Base-by-base conservation (phyloP, 1,140 invertebrate species). In the Panonychus citri region DNA sequence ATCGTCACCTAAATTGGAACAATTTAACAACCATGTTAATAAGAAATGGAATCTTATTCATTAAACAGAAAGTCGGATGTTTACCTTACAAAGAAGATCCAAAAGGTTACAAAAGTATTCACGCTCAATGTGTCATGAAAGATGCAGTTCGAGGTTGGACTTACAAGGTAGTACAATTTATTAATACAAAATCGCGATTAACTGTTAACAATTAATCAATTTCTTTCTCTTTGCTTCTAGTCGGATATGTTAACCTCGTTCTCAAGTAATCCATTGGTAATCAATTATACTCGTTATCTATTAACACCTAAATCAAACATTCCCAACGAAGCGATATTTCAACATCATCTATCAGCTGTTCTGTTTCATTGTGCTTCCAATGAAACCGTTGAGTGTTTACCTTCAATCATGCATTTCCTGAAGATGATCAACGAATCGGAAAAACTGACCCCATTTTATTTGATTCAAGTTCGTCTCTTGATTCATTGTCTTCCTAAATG, bases 41-140 rank as follows among this genome's bases (percentile, higher is more conserved):
- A 53, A 76, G 78, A 62, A 79, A 77, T 37, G 78, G 79, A 48
- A 78, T 76, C 28, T 71, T 94, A 15, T 79, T 81, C 64, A 81
- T 93, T 1, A 91, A 93, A 67, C 85, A 88, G 66, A 78, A 81
- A 64, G 84, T 84, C 17, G 87, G 87, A 3, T 85, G 84, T 68
- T 73, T 91, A 1, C 85, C 85, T 0, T 87, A 91, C 68, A 64
- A 78, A 3, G 82, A 86, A 68, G 87, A 93, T 72, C 85, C 86
- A 15, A 78, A 86, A 66, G 70, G 67, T 50, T 50, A 39, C 48
- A 43, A 53, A 21, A 85, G 81, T 64, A 75, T 88, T 55, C 67
- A 89, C 39, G 82, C 84, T 0, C 80, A 83, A 63, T 82, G 81
- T 0, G 67, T 89, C n/a, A 85, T 82, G 0, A 78, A 80, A 21